phyloP scores from a whole-genome alignment of 1,140 invertebrate species.

The Sitobion miscanthi region DNA sequence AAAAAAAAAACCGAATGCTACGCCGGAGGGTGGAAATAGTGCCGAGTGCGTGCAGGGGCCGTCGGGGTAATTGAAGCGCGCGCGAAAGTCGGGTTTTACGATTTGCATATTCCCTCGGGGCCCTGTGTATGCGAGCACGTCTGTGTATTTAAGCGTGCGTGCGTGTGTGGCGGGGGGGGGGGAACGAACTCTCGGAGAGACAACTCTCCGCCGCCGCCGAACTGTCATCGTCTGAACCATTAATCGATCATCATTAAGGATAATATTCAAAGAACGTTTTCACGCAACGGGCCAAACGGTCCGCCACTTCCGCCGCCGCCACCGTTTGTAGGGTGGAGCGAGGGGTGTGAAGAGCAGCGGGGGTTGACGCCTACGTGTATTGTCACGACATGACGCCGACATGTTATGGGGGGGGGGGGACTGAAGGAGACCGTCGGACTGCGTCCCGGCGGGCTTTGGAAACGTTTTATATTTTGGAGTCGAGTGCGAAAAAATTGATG shows the following conservation, averaged over 20 bases:
- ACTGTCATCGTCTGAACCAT: constrained; percentile 18
- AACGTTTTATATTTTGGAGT: neutral
- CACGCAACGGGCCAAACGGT: neutral
- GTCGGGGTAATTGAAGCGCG: constrained; percentile 21
- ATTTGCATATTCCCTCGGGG: constrained; percentile 41
- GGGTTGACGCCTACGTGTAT: neutral
- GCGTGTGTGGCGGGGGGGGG: neutral
- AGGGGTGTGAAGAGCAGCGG: neutral
- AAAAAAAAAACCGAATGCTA: neutral
- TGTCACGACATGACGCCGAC: neutral
- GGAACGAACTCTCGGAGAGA: neutral
- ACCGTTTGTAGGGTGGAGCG: neutral
- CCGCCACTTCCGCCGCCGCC: neutral
- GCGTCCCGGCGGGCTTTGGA: no score
- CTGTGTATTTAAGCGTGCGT: neutral
- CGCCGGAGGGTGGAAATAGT: neutral
- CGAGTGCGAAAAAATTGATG: neutral
- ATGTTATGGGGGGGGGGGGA: neutral
- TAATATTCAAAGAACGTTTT: constrained; percentile 42
- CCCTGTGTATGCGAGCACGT: neutral
- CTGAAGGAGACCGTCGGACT: neutral
- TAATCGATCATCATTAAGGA: constrained; percentile 56
- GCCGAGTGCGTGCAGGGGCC: neutral
- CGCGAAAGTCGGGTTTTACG: neutral
- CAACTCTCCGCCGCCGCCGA: neutral